Percentiles rank a stretch among this genome's conserved stretches.
phyloP scores from a whole-genome alignment of 2,888 invertebrate species.

The Theodoxus fluviatilis region DNA sequence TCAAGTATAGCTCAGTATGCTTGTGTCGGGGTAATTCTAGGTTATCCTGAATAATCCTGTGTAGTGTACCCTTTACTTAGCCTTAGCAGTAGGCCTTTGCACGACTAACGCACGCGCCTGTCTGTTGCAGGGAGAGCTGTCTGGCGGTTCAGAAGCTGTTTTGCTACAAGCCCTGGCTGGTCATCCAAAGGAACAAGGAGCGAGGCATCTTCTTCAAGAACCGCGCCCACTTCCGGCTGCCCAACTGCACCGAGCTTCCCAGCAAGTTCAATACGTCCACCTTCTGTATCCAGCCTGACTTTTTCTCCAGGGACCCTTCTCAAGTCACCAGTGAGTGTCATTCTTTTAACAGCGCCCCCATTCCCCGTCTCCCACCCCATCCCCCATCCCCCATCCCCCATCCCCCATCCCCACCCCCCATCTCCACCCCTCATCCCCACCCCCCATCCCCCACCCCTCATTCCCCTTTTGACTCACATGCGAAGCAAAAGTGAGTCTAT shows the following conservation, averaged over 20 bases:
- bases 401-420: no score
- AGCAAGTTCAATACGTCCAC: constrained; percentile 71
- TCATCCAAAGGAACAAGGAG: constrained; percentile 84
- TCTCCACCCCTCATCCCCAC: no score
- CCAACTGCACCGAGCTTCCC: constrained; percentile 84
- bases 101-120: neutral
- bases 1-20: no score
- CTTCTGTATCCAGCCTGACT: constrained; percentile 83
- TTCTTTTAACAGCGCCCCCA: neutral
- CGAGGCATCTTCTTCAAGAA: constrained; percentile 80
- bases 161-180: constrained; percentile 92
- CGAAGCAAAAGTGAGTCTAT: no score
- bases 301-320: constrained; percentile 82
- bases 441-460: no score
- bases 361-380: no score
- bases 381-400: no score
- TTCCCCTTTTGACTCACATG: no score
- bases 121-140: constrained; percentile 79
- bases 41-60: no score
- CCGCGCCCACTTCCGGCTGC: constrained; percentile 85
- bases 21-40: no score
- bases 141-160: constrained; percentile 87
- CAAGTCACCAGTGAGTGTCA: constrained; percentile 78
- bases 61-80: no score
- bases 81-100: no score